These are phyloP conservation scores for Lamproptera curius DNA, from an alignment of 2,888 invertebrate genomes.

Conservation along the genomic window DNA sequence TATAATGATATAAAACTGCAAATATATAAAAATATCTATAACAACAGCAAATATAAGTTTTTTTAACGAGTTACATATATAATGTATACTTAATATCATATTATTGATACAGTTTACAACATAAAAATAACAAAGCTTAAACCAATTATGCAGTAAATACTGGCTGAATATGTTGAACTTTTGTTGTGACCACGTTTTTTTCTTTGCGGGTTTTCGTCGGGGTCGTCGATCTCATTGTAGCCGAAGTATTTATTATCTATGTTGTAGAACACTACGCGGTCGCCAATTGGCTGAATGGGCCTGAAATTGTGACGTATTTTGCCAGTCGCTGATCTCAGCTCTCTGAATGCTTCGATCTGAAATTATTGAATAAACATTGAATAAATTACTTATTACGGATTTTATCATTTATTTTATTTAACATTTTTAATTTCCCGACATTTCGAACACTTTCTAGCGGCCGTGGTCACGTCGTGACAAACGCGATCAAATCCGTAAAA, in stretches of 20 bases:
- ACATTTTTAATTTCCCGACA: too few species aligned
- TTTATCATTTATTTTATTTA: too few species aligned
- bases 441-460: too few species aligned
- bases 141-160: slow-evolving; percentile 11
- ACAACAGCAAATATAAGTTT: neutral
- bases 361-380: slow-evolving; percentile 28
- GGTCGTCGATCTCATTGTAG: slow-evolving; percentile 64
- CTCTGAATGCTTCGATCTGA: slow-evolving; percentile 86
- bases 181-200: slow-evolving; percentile 36
- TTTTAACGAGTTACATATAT: neutral
- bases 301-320: slow-evolving; percentile 88
- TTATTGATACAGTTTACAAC: neutral
- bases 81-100: neutral
- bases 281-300: slow-evolving; percentile 87
- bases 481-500: neutral
- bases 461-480: neutral
- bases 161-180: slow-evolving; percentile 15
- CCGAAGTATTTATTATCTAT: slow-evolving; percentile 64
- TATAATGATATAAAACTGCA: neutral
- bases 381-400: neutral
- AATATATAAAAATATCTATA: neutral
- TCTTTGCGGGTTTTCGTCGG: slow-evolving; percentile 39
- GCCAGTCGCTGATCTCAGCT: slow-evolving; percentile 81
- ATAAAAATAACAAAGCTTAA: slow-evolving; percentile 13
- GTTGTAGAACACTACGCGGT: slow-evolving; percentile 81